These are phyloP conservation scores for Gryllus longicercus DNA, from an alignment of 2,888 invertebrate species.

Conservation along the genomic window DNA sequence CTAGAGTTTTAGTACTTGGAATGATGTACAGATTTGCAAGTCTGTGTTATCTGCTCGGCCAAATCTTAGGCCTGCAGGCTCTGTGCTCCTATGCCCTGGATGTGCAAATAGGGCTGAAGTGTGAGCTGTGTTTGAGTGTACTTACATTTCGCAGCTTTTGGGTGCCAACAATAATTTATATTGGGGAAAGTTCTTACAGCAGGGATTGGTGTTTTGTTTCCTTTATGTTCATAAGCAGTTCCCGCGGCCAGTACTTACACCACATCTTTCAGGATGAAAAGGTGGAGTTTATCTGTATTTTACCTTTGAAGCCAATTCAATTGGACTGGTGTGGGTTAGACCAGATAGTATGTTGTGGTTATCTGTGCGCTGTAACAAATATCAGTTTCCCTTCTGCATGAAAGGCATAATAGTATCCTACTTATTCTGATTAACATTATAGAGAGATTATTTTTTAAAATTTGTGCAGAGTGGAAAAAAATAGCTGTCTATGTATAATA, in stretches of 20 bases:
- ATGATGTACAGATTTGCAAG: constrained; percentile 11
- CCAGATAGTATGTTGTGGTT: neutral
- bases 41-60: neutral
- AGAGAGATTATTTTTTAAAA: too few relatives aligned
- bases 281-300: neutral
- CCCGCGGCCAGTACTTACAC: constrained; percentile 17
- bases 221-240: constrained; percentile 8
- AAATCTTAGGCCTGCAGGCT: neutral
- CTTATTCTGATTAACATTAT: too few relatives aligned
- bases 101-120: neutral
- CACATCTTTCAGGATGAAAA: neutral
- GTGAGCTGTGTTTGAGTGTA: constrained; percentile 4
- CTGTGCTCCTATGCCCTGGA: constrained; percentile 4
- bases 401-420: too few relatives aligned
- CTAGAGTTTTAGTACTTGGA: constrained; percentile 17
- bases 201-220: neutral
- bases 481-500: too few relatives aligned
- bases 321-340: neutral
- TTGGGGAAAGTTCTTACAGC: neutral
- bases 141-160: neutral
- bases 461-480: too few relatives aligned
- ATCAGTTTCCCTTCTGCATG: neutral
- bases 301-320: neutral
- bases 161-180: neutral
- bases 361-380: neutral